phyloP scores from a whole-genome alignment of 1,140 invertebrate genomes.

The Pectinophora gossypiella region DNA sequence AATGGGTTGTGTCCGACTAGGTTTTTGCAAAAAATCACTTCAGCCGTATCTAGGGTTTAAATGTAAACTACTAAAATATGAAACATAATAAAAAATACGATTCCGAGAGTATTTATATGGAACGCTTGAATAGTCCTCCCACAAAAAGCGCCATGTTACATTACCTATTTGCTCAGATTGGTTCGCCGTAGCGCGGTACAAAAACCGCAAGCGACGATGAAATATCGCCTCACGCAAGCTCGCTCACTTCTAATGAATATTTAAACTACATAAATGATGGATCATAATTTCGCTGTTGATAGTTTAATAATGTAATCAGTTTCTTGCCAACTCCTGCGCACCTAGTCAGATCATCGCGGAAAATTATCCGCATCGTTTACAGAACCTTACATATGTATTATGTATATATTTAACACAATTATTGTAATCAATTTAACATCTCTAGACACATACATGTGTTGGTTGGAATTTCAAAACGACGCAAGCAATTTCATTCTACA shows the following conservation, averaged over 20 bases:
- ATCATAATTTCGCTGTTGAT: neutral
- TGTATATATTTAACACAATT: no score
- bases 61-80: no score
- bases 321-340: neutral
- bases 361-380: neutral
- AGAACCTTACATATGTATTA: no score
- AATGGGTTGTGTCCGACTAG: no score
- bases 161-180: neutral
- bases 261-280: conserved; percentile 11
- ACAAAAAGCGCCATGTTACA: neutral
- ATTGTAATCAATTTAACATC: no score
- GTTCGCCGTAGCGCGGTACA: neutral
- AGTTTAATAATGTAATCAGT: conserved; percentile 4
- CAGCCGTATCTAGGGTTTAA: neutral
- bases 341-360: neutral
- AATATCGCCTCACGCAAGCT: conserved; percentile 26
- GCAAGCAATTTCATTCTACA: no score
- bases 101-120: no score
- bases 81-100: no score
- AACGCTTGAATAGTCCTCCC: neutral
- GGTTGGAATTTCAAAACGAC: no score
- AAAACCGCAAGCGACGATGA: conserved; percentile 30
- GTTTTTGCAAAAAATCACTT: no score
- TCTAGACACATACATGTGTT: no score
- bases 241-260: conserved; percentile 17